Base-by-base conservation (phyloP, 2,797 vertebrate species). In the Simalia tracyae region DNA sequence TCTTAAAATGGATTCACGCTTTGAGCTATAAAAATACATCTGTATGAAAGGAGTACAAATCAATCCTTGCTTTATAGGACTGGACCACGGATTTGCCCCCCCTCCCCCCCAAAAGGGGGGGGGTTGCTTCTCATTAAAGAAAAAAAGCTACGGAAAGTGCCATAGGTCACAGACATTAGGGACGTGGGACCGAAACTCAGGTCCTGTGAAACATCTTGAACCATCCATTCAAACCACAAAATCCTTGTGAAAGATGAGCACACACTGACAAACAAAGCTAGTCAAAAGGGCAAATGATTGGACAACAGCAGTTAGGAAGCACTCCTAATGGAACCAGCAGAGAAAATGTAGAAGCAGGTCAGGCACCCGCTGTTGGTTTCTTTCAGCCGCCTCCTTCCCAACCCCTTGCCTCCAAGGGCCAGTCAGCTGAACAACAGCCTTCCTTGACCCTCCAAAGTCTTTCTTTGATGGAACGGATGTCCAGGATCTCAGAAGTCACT, bases 401-500 rank as follows among this genome's bases (percentile, higher is more conserved):
- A 86, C 15, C 4, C 56, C 81, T 1, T 0, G 31, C 28, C 72
- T 57, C 0, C 6, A n/a, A 87, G 50, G 36, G 81, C 59, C n/a
- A 54, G 0, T 46, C 63, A 8, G 61, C n/a, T 68, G 36, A 28
- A 81, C 91, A 89, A 92, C 64, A 87, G 90, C 90, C 81, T n/a
- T 86, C 8, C 50, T 24, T 24, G 19, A 42, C 50, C 8, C 66
- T 64, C 24, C 72, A 46, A 54, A 15, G 72, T 24, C 86, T 50
- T 22, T 56, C 88, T 46, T 57, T 42, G 57, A 4, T 14, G 1
- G 92, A 72, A 60, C 17, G 26, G 10, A 10, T 61, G 90, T 92
- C 93, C 64, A 0, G 61, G 54, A 84, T 0, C 2, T 98, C 95
- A 99, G 97, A 99, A 99, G 97, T 99, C 98, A 91, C 98, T 99